Percentiles rank a stretch among this genome's conserved stretches.
phyloP scores from a whole-genome alignment of 2,113 vertebrate genomes.

The Gambusia affinis region DNA sequence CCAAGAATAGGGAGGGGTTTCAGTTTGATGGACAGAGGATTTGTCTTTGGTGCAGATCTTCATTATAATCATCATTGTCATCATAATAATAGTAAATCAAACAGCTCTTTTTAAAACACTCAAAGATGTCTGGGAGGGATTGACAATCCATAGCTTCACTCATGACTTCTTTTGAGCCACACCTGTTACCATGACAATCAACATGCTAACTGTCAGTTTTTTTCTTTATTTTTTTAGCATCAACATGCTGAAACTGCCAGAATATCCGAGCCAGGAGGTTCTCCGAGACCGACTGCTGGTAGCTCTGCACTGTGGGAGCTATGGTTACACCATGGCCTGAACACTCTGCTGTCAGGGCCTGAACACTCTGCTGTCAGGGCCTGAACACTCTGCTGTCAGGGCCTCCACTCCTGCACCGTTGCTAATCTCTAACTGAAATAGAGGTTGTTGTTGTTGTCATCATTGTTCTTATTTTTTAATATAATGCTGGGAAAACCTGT shows the following conservation, averaged over 20 bases:
- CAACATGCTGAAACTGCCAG: constrained; percentile 99
- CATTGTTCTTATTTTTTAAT: neutral
- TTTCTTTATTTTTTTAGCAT: constrained; percentile 80
- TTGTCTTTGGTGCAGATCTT: too few relatives aligned
- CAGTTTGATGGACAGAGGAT: too few relatives aligned
- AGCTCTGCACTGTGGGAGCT: constrained; percentile 96
- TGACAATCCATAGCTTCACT: neutral
- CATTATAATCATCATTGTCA: too few relatives aligned
- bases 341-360: constrained; percentile 77
- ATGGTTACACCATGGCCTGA: constrained; percentile 98
- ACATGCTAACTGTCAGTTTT: neutral
- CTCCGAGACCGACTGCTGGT: constrained; percentile 95
- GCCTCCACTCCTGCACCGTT: neutral
- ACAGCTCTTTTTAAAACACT: too few relatives aligned
- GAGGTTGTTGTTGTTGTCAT: neutral
- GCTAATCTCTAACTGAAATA: neutral
- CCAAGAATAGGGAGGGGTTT: too few relatives aligned
- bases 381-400: neutral
- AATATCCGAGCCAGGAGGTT: constrained; percentile 94
- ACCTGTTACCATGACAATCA: neutral
- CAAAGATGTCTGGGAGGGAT: neutral
- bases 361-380: constrained; percentile 34
- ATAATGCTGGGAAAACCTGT: neutral
- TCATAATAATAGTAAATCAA: too few relatives aligned
- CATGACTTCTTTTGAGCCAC: neutral